Percentiles rank a stretch among this genome's conserved stretches.
phyloP scores from a whole-genome alignment of 1,140 invertebrate species.

The Leptopilina clavipes region DNA sequence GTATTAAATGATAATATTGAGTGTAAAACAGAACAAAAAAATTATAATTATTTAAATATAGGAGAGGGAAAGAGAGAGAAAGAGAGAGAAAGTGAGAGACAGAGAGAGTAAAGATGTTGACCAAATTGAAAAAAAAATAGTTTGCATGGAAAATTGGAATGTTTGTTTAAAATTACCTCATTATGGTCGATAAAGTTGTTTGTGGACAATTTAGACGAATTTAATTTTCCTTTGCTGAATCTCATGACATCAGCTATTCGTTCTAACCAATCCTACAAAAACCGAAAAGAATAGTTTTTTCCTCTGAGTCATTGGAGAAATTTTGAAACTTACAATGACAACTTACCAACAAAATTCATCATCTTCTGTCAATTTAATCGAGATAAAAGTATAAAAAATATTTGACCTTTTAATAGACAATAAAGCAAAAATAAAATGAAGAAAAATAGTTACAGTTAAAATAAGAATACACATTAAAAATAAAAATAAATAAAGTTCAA shows the following conservation, averaged over 20 bases:
- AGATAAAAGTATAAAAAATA: neutral
- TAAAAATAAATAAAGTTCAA: no score
- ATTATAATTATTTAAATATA: no score
- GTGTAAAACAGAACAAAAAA: no score
- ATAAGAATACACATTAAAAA: no score
- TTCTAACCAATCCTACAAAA: slow-evolving; percentile 70
- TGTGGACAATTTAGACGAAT: slow-evolving; percentile 67
- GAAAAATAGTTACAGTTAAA: no score
- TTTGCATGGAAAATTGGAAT: neutral
- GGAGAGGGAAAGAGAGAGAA: no score
- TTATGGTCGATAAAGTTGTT: slow-evolving; percentile 66
- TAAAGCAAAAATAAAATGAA: no score
- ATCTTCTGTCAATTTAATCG: neutral
- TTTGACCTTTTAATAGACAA: neutral
- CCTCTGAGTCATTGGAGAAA: neutral
- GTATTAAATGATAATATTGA: no score
- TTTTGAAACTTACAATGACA: neutral
- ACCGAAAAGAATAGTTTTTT: slow-evolving; percentile 56
- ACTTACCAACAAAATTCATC: neutral
- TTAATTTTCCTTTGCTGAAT: slow-evolving; percentile 70
- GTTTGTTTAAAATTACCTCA: slow-evolving; percentile 65
- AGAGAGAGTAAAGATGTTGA: neutral
- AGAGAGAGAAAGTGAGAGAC: no score
- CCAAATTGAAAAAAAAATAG: neutral
- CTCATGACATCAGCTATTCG: slow-evolving; percentile 66